A percentile compares a stretch with the other conserved stretches of the same genome.
phyloP scores from a whole-genome alignment of 2,888 invertebrate genomes.

The Trichacis sp. region DNA sequence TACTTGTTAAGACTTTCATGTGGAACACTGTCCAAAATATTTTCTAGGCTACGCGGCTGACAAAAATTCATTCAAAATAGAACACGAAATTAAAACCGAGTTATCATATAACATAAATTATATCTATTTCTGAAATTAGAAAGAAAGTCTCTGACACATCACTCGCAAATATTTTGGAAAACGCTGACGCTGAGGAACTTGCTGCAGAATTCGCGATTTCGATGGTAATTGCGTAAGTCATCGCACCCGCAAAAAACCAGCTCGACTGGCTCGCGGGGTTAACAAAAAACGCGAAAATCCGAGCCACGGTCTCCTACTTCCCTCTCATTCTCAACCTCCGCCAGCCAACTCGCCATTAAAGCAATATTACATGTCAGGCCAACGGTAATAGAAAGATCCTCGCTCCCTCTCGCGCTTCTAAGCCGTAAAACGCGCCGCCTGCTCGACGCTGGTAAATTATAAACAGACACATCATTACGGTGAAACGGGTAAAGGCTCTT shows the following conservation, averaged over 20 bases:
- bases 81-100: no score
- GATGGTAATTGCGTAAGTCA: slow-evolving; percentile 30
- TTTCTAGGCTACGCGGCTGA: no score
- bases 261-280: slow-evolving; percentile 18
- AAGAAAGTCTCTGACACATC: no score
- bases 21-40: no score
- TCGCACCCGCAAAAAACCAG: slow-evolving; percentile 16
- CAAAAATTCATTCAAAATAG: no score
- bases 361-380: slow-evolving; percentile 39
- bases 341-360: slow-evolving; percentile 25
- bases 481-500: slow-evolving; percentile 13
- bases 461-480: slow-evolving; percentile 33
- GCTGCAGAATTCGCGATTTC: slow-evolving; percentile 15
- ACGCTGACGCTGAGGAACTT: slow-evolving; percentile 3
- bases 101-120: no score
- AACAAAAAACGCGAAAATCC: slow-evolving; percentile 17
- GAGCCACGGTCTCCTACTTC: slow-evolving; percentile 11
- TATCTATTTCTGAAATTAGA: not conserved
- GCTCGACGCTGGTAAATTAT: slow-evolving; percentile 37
- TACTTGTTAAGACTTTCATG: no score
- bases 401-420: slow-evolving; percentile 16
- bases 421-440: slow-evolving; percentile 25
- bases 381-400: slow-evolving; percentile 36
- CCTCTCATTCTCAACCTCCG: slow-evolving; percentile 5
- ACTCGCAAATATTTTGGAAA: slow-evolving; percentile 14